Conservation (phyloP, 2,113 vertebrate species). For the Opisthocomus hoazin region DNA sequence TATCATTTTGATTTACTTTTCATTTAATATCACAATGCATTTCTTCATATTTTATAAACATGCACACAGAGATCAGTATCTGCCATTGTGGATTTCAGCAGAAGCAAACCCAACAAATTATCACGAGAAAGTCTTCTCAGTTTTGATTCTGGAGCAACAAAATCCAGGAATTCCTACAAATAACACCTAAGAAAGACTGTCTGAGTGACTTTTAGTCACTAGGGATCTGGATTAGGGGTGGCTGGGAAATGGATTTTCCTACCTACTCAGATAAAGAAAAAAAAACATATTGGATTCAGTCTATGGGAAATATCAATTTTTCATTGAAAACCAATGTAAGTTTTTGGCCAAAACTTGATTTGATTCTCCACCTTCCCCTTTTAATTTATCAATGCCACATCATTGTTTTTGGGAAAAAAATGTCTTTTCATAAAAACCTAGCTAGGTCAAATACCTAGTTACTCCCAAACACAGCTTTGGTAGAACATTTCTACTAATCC, state of each 20-base stretch:
- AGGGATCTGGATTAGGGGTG: not conserved
- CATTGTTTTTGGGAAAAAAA: not conserved
- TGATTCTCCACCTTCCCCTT: not conserved
- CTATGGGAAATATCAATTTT: not conserved
- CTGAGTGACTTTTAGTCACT: not conserved
- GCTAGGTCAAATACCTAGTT: not conserved
- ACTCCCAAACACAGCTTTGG: not conserved
- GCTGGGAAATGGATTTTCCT: not conserved
- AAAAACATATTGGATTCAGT: not conserved
- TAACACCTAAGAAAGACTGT: not conserved
- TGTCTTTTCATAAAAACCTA: not conserved
- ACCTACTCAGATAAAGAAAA: not conserved
- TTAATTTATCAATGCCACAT: not conserved
- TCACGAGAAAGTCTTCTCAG: rapidly evolving
- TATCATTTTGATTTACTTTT: constrained; percentile 30
- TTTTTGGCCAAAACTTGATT: not conserved
- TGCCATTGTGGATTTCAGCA: not conserved
- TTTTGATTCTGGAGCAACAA: not conserved
- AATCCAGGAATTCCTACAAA: not conserved
- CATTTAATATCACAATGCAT: not conserved
- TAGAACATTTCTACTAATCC: not conserved
- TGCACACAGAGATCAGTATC: not conserved
- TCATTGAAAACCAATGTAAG: not conserved
- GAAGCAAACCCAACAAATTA: not conserved
- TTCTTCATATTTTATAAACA: not conserved